These are phyloP conservation scores for Plutomurus gul DNA, from an alignment of 1,140 invertebrate species.

Conservation along the genomic window DNA sequence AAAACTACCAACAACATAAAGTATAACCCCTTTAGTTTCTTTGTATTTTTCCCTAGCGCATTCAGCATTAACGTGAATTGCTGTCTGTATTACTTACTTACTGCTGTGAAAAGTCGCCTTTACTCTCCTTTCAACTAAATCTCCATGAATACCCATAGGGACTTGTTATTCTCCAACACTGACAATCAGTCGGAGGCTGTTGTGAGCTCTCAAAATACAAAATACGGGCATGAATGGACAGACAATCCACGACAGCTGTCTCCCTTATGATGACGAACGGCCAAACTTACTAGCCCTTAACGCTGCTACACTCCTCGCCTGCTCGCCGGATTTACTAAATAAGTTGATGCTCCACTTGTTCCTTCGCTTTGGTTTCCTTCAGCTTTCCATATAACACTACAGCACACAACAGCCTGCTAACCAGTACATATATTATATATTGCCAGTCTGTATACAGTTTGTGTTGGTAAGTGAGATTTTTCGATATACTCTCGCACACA, in stretches of 20 bases:
- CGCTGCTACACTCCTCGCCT: too few species aligned
- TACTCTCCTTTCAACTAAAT: slow-evolving; percentile 9
- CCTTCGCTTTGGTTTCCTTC: too few species aligned
- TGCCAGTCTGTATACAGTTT: too few species aligned
- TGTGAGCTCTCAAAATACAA: slow-evolving; percentile 25
- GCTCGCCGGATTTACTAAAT: slow-evolving; percentile 18
- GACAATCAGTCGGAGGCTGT: slow-evolving; percentile 27
- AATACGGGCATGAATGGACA: slow-evolving; percentile 24
- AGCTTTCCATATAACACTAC: too few species aligned
- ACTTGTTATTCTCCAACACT: slow-evolving; percentile 19
- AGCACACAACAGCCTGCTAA: too few species aligned
- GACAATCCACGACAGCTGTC: slow-evolving; percentile 32
- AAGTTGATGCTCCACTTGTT: slow-evolving; percentile 23
- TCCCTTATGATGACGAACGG: slow-evolving; percentile 34
- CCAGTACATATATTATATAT: background rate
- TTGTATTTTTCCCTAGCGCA: slow-evolving; percentile 24
- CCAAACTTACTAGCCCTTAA: slow-evolving; percentile 28
- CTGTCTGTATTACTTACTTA: slow-evolving; percentile 27
- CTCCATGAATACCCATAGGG: slow-evolving; percentile 18
- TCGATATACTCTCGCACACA: too few species aligned
- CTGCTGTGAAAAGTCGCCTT: slow-evolving; percentile 12
- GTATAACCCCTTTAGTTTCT: slow-evolving; percentile 16
- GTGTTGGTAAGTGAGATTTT: too few species aligned
- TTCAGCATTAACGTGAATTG: slow-evolving; percentile 22
- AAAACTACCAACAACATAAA: slow-evolving; percentile 8